Evolutionary conservation across 2,797 vertebrate genomes (phyloP).

Genomic region (Echeneis naucrates): DNA sequence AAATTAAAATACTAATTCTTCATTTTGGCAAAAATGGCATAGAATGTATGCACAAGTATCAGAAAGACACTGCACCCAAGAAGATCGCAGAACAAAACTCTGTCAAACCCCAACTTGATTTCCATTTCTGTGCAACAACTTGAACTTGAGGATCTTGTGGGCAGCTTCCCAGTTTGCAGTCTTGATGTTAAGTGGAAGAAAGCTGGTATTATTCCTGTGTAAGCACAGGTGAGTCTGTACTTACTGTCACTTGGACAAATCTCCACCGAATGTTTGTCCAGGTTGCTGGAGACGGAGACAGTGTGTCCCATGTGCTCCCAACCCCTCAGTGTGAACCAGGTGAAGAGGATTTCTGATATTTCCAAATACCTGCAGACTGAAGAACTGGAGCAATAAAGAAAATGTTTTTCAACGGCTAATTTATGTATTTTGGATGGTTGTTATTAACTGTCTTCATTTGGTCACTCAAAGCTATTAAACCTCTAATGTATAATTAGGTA

Average conservation of each 20-base stretch:
- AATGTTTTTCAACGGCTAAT: constrained; percentile 7
- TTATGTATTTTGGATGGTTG: constrained; percentile 16
- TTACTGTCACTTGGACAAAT: background rate
- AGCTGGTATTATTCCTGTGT: too few species aligned
- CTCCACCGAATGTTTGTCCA: constrained; percentile 65
- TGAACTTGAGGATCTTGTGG: background rate
- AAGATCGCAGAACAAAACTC: too few species aligned
- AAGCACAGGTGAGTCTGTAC: background rate
- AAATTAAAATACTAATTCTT: too few species aligned
- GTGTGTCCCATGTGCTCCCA: constrained; percentile 96
- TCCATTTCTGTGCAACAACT: too few species aligned
- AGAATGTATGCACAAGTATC: too few species aligned
- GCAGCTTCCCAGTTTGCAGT: background rate
- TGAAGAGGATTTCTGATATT: constrained; percentile 88
- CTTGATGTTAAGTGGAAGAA: too few species aligned
- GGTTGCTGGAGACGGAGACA: constrained; percentile 90
- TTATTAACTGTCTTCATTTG: background rate
- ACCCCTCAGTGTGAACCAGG: constrained; percentile 80
- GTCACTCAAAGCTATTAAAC: background rate
- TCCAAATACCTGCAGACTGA: constrained; percentile 86
- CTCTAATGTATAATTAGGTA: background rate
- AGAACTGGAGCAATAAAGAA: constrained; percentile 78
- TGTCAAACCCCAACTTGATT: too few species aligned
- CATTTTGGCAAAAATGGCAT: too few species aligned
- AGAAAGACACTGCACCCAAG: too few species aligned